These are phyloP conservation scores for Drosophila neocordata DNA, from an alignment of 1,140 invertebrate species.

Conservation along the genomic window DNA sequence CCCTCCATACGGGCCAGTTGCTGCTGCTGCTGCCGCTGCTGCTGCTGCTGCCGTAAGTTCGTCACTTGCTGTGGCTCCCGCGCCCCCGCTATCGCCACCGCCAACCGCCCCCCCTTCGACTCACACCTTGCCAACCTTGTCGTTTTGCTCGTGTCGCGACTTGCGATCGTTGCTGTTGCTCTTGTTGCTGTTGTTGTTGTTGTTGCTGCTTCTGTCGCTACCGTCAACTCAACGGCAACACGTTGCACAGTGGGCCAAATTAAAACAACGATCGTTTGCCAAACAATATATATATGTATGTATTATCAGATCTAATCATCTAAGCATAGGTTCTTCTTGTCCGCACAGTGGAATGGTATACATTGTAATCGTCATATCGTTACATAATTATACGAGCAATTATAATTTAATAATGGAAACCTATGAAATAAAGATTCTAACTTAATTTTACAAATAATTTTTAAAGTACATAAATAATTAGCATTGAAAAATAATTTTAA, in stretches of 20 bases:
- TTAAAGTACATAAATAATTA: no score
- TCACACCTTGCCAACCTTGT: slow-evolving; percentile 58
- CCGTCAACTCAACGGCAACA: slow-evolving; percentile 67
- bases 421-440: no score
- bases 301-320: no score
- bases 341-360: no score
- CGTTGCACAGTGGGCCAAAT: slow-evolving; percentile 70
- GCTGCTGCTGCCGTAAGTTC: slow-evolving; percentile 70
- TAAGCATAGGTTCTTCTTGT: no score
- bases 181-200: slow-evolving; percentile 37
- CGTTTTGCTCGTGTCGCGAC: slow-evolving; percentile 63
- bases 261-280: slow-evolving; percentile 4
- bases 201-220: slow-evolving; percentile 51
- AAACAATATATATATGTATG: no score
- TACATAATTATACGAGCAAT: no score
- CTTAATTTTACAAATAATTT: no score
- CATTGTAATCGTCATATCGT: no score
- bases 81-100: slow-evolving; percentile 26
- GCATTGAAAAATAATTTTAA: background rate
- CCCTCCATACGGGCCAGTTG: slow-evolving; percentile 74
- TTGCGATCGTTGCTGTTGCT: slow-evolving; percentile 57
- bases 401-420: no score
- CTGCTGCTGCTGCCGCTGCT: slow-evolving; percentile 52
- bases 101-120: slow-evolving; percentile 2
- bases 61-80: slow-evolving; percentile 67